Evolutionary conservation across 2,888 invertebrate genomes (phyloP), one percentile per base, ranked within the genome.

Genomic region (Lutraria lutraria): DNA sequence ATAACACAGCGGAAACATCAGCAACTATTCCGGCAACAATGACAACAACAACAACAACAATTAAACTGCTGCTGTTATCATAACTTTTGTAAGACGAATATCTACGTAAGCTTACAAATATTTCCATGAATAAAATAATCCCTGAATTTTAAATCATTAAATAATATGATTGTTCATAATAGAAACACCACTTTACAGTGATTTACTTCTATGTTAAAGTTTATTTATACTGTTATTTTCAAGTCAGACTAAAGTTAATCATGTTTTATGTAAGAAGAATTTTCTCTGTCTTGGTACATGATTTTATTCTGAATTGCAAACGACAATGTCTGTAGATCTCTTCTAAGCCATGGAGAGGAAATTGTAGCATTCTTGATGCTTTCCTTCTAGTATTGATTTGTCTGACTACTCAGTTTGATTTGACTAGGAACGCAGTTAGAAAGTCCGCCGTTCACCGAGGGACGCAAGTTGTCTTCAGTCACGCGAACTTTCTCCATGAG

Each of bases 401-500:
- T 63, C 81, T 81, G 81, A 81, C 29, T 31, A 68, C 60, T 91
- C 89, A 82, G 89, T 87, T 89, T 91, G 90, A 91, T 91, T 90
- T 90, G 89, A 86, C 88, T 89, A 83, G 84, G 80, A 91, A 87
- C 82, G 87, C 87, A 91, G 89, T 91, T 89, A 89, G 89, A 91
- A 91, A 91, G 91, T 88, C 89, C 91, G 88, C 56, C 82, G 84
- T 85, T 34, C 85, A 88, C 87, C 83, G 82, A 86, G 80, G 88
- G 83, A 76, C 85, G 87, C 90, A 88, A 90, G 90, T 90, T 89
- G 85, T 60, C 56, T 31, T 81, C 80, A 76, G 85, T 85, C 85
- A 85, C 85, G 85, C 85, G 80, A 85, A n/a, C 81, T 56, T 29
- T 60, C 80, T 31, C 52, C 85, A 89, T 83, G 87, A 87, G 79